A percentile compares a stretch with the other conserved stretches of the same genome.
Conservation (phyloP, 2,113 vertebrate genomes). For the Anolis sagrei region DNA sequence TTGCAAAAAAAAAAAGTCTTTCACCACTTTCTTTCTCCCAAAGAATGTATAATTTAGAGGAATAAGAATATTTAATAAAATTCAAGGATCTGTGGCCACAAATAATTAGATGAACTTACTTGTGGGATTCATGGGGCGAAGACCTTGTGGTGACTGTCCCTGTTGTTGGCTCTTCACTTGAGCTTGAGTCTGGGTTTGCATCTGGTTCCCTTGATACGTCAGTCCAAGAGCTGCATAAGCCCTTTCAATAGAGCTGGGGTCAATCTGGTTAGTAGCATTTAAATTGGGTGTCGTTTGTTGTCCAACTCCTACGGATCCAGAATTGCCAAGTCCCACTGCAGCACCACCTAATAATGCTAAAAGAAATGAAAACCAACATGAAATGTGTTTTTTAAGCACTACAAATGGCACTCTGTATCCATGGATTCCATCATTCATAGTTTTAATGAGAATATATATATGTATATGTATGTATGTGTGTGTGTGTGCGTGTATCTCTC, state of each 20-base stretch:
- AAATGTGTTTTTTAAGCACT: not conserved
- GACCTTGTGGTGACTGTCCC: slow-evolving; percentile 83
- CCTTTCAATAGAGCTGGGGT: slow-evolving; percentile 97
- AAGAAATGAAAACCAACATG: slow-evolving; percentile 41
- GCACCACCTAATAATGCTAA: slow-evolving; percentile 89
- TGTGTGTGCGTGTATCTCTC: too few species aligned
- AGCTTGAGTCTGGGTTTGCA: slow-evolving; percentile 85
- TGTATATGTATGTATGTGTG: too few species aligned
- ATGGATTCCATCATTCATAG: too few species aligned
- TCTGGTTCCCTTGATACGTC: slow-evolving; percentile 95
- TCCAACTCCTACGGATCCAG: slow-evolving; percentile 86
- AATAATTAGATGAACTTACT: slow-evolving; percentile 76
- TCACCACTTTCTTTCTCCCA: not conserved
- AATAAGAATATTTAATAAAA: not conserved
- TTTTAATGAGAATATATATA: too few species aligned
- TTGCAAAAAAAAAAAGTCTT: not conserved
- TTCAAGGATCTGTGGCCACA: not conserved
- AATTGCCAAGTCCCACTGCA: slow-evolving; percentile 84
- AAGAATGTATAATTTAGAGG: not conserved
- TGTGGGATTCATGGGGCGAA: slow-evolving; percentile 86
- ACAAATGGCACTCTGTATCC: too few species aligned
- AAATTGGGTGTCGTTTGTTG: slow-evolving; percentile 86
- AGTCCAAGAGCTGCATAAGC: slow-evolving; percentile 96
- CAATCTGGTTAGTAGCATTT: slow-evolving; percentile 93
- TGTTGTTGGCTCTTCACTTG: slow-evolving; percentile 81